Evolutionary conservation across 2,113 vertebrate genomes (phyloP).

Genomic region (Rousettus leschenaultii): DNA sequence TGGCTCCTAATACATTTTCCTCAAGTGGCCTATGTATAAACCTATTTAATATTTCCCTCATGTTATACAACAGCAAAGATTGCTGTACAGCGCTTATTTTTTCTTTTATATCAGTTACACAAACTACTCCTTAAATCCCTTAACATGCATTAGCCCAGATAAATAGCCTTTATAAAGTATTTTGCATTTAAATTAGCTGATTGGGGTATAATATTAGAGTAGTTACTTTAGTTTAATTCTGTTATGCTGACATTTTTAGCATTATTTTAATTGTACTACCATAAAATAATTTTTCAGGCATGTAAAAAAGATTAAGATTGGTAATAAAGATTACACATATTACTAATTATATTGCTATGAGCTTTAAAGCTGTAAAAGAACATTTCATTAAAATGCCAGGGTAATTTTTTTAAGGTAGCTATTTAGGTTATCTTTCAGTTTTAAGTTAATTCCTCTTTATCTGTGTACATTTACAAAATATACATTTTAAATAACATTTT

Average conservation of each 20-base stretch:
- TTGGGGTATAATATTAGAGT: conserved; percentile 69
- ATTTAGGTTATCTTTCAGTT: conserved; percentile 56
- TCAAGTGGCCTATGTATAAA: conserved; percentile 83
- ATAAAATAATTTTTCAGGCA: conserved; percentile 77
- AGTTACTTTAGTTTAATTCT: conserved; percentile 76
- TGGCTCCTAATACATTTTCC: conserved; percentile 82
- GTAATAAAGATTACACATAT: conserved; percentile 73
- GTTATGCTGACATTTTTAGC: conserved; percentile 69
- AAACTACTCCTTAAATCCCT: conserved; percentile 77
- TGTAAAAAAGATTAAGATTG: conserved; percentile 75
- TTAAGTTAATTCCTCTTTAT: conserved; percentile 51
- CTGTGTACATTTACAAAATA: conserved; percentile 37
- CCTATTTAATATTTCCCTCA: conserved; percentile 75
- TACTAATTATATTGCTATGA: conserved; percentile 74
- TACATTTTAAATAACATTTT: conserved; percentile 38
- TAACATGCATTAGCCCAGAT: conserved; percentile 74
- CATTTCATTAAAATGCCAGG: conserved; percentile 71
- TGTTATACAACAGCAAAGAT: conserved; percentile 85
- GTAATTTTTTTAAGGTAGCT: conserved; percentile 51
- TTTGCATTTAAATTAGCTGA: conserved; percentile 77
- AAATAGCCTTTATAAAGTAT: conserved; percentile 72
- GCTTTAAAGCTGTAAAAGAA: conserved; percentile 74
- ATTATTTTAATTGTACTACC: conserved; percentile 77
- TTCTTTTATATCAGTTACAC: conserved; percentile 66
- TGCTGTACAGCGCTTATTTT: conserved; percentile 77